These are phyloP conservation scores for Mylabris sibirica DNA, from an alignment of 2,888 invertebrate species.

Conservation along the genomic window DNA sequence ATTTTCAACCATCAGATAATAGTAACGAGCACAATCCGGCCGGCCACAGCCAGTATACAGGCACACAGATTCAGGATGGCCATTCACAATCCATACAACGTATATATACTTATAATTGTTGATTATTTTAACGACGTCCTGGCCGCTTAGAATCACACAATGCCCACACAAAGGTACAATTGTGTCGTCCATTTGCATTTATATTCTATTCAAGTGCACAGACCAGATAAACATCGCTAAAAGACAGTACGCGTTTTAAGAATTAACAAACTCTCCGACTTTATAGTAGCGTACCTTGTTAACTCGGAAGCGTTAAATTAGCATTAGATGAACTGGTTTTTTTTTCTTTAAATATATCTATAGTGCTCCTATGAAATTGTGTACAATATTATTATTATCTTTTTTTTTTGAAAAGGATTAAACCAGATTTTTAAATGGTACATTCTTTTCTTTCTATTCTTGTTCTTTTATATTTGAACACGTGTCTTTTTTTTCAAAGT, in stretches of 20 bases:
- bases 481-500: conserved; percentile 45
- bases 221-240: conserved; percentile 59
- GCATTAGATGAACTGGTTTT: conserved; percentile 15
- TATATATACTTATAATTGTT: conserved; percentile 58
- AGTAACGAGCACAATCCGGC: conserved; percentile 27
- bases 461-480: conserved; percentile 51
- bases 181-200: conserved; percentile 62
- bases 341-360: conserved; percentile 12
- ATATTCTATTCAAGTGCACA: conserved; percentile 60
- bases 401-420: conserved; percentile 33
- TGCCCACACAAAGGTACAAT: conserved; percentile 60
- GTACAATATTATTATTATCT: conserved; percentile 27
- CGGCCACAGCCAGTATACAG: too few relatives aligned
- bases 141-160: conserved; percentile 57
- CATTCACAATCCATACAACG: conserved; percentile 31
- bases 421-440: conserved; percentile 49
- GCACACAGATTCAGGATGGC: conserved; percentile 11
- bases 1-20: conserved; percentile 44
- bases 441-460: conserved; percentile 34
- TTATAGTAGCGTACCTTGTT: conserved; percentile 29
- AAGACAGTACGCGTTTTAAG: conserved; percentile 57
- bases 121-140: conserved; percentile 60
- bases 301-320: conserved; percentile 30
- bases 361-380: conserved; percentile 35
- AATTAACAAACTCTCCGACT: conserved; percentile 55